These are phyloP conservation scores for Camponotus fellah DNA, from an alignment of 2,888 invertebrate genomes.

Conservation along the genomic window DNA sequence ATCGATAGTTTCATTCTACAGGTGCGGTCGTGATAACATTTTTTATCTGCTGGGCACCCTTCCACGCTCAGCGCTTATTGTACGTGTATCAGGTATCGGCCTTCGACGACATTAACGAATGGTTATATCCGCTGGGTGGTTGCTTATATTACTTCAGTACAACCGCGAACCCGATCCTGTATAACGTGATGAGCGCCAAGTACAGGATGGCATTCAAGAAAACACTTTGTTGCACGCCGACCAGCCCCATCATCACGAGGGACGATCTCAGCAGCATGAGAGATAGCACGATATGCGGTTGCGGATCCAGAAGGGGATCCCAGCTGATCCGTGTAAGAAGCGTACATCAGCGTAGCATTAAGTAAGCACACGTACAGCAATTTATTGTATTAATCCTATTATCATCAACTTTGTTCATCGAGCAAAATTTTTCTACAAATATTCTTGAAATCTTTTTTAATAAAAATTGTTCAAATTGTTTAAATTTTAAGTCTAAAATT, in stretches of 20 bases:
- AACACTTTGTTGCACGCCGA: constrained; percentile 89
- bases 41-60: constrained; percentile 98
- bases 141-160: constrained; percentile 90
- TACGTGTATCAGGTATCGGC: constrained; percentile 88
- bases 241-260: constrained; percentile 83
- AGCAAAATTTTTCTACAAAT: background rate
- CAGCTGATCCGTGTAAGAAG: constrained; percentile 86
- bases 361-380: constrained; percentile 63
- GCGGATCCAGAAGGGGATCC: constrained; percentile 84
- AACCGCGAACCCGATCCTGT: constrained; percentile 94
- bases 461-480: background rate
- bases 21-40: constrained; percentile 97
- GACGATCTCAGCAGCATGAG: constrained; percentile 87
- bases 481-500: background rate
- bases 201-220: constrained; percentile 93
- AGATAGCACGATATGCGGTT: constrained; percentile 89
- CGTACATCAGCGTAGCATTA: constrained; percentile 70
- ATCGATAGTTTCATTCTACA: constrained; percentile 84
- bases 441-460: background rate
- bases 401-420: background rate
- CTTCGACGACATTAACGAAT: constrained; percentile 90
- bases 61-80: constrained; percentile 95
- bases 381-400: background rate
- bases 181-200: constrained; percentile 93
- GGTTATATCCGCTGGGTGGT: constrained; percentile 92